A percentile compares a stretch with the other conserved stretches of the same genome.
Evolutionary conservation across 1,140 invertebrate species (phyloP).

Genomic region (Bombus superbus): DNA sequence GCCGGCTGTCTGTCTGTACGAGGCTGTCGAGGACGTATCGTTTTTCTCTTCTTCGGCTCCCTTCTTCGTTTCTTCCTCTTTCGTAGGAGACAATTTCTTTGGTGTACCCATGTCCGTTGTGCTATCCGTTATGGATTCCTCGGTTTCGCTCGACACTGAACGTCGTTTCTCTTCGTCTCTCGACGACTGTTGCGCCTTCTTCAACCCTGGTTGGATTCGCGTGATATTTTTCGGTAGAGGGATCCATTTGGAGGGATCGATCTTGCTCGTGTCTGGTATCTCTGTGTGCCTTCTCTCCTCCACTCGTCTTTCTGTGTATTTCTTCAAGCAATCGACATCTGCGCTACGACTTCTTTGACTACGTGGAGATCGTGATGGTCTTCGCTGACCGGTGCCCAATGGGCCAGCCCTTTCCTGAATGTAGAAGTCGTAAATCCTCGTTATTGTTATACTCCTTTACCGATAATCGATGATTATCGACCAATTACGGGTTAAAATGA

Average conservation of each 20-base stretch:
- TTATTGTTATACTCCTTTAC: background rate
- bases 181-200: conserved; percentile 40
- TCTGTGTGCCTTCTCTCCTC: conserved; percentile 75
- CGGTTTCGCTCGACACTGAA: background rate
- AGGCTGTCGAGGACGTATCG: background rate
- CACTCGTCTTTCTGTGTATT: conserved; percentile 73
- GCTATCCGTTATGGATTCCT: background rate
- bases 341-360: conserved; percentile 75
- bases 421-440: background rate
- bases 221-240: conserved; percentile 59
- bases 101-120: background rate
- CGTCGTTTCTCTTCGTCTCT: conserved; percentile 37
- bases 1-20: conserved; percentile 22
- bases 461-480: background rate
- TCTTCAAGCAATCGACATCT: conserved; percentile 75
- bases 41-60: background rate
- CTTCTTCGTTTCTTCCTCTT: conserved; percentile 28
- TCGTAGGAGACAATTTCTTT: conserved; percentile 34
- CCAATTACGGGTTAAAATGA: background rate
- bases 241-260: conserved; percentile 64
- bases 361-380: conserved; percentile 75
- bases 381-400: conserved; percentile 71
- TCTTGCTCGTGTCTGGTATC: conserved; percentile 56
- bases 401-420: conserved; percentile 73
- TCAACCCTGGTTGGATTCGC: conserved; percentile 31